Base-by-base conservation (phyloP, 2,888 invertebrate species). In the Pardosa pseudoannulata region DNA sequence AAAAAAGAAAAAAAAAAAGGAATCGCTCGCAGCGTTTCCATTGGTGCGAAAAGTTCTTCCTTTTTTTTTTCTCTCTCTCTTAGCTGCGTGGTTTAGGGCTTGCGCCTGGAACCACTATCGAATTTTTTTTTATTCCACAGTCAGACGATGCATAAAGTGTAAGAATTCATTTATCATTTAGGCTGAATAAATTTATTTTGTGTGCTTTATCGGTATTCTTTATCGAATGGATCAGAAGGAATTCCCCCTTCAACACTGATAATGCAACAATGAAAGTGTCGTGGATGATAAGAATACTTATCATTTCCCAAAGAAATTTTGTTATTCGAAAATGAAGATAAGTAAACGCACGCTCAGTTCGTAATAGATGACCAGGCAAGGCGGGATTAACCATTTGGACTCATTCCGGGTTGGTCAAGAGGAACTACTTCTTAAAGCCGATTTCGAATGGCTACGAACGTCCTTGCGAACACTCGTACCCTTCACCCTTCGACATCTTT, bases 111-210 rank as follows among this genome's bases (percentile, higher is more conserved):
- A 76, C 71, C 27, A 65, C 71, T 71, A 83, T 83, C 65, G 82
- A 76, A 83, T 76, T 83, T 64, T 50, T 71, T 31, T 41, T 19
- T 36, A n/a, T 64, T 29, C n/a, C 41, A 27, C 75, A n/a, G 28
- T 74, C 29, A 78, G 31, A 36, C 68, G 62, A 50, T 68, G 81
- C 75, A 70, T 75, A 75, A 81, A 81, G 75, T 75, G 70, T 56
- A 64, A 68, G 70, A 70, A 75, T 67, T 78, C 71, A 76, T 83
- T 83, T 83, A 83, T 83, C 82, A 83, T 83, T 76, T 76, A 72
- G 72, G 36, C 28, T 65, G 82, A 76, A 83, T 83, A 72, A 83
- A 83, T 83, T 76, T 83, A 71, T 64, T 83, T 65, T 39, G 41
- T 39, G 41, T 65, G 27, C 46, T 76, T 67, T 83, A 76, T 76